Conservation (phyloP, 2,888 invertebrate species). For the Macaria liturata region DNA sequence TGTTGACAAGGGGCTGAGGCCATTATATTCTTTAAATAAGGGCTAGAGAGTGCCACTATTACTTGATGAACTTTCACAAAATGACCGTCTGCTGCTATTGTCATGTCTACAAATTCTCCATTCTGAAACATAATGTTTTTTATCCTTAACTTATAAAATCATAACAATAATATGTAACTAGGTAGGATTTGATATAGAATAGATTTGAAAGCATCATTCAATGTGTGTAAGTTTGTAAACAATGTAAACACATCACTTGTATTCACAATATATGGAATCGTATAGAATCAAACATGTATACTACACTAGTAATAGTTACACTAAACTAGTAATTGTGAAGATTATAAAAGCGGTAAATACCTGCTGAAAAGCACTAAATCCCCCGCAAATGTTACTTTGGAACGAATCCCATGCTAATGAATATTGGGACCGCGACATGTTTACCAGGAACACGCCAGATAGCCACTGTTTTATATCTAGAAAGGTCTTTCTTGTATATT, state of each 20-base stretch:
- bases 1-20: conserved; percentile 72
- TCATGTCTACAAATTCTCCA: conserved; percentile 79
- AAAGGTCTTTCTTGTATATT: background rate
- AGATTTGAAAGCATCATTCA: too few relatives aligned
- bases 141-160: too few relatives aligned
- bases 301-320: too few relatives aligned
- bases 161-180: too few relatives aligned
- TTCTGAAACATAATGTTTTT: conserved; percentile 52
- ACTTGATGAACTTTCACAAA: conserved; percentile 73
- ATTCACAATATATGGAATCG: too few relatives aligned
- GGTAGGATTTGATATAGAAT: too few relatives aligned
- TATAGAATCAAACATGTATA: too few relatives aligned
- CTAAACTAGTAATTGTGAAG: too few relatives aligned
- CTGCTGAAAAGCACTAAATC: conserved; percentile 74
- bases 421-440: conserved; percentile 50
- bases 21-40: conserved; percentile 72
- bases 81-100: conserved; percentile 73
- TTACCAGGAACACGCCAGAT: conserved; percentile 1
- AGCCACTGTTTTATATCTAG: background rate
- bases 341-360: background rate
- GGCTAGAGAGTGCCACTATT: conserved; percentile 70
- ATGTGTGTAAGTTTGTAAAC: too few relatives aligned
- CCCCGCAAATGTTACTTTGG: conserved; percentile 66
- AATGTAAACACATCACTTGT: too few relatives aligned
- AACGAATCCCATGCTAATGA: conserved; percentile 71